Percentiles rank a stretch among this genome's conserved stretches.
phyloP scores from a whole-genome alignment of 35 echinoderm and acorn worm species.

The Ophiothrix spiculata region DNA sequence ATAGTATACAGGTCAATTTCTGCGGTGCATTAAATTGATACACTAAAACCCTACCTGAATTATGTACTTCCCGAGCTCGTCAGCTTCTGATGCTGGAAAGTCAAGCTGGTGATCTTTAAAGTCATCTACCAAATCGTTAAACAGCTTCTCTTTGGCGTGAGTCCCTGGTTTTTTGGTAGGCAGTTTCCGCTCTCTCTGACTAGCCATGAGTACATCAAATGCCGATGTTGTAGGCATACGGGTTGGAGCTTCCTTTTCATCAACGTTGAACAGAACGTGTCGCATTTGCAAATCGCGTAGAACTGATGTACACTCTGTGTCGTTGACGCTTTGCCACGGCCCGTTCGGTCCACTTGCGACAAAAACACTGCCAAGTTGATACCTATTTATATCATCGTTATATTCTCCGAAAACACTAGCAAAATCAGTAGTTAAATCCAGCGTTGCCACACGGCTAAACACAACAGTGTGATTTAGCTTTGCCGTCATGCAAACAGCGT shows the following conservation, averaged over 20 bases:
- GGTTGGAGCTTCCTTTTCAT: not conserved
- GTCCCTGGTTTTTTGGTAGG: not conserved
- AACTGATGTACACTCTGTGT: not conserved
- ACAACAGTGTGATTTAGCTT: too few species aligned
- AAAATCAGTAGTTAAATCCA: too few species aligned
- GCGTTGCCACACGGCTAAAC: too few species aligned
- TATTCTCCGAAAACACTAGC: too few species aligned
- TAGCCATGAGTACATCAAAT: not conserved
- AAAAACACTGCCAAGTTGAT: too few species aligned
- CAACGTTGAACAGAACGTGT: not conserved
- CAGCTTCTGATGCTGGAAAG: not conserved
- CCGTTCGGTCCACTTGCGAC: not conserved
- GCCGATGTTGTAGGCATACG: not conserved
- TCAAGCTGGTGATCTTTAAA: not conserved
- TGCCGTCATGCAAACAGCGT: too few species aligned
- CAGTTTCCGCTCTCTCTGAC: not conserved
- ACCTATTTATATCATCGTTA: too few species aligned
- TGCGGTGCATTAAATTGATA: not conserved
- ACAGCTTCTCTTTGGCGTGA: not conserved
- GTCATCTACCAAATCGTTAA: not conserved
- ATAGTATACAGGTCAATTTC: not conserved
- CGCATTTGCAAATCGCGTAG: not conserved
- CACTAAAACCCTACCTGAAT: not conserved
- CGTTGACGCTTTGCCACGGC: not conserved
- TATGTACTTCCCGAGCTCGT: not conserved